Evolutionary conservation across 2,797 vertebrate genomes (phyloP).

Genomic region (Taenioides sp.): DNA sequence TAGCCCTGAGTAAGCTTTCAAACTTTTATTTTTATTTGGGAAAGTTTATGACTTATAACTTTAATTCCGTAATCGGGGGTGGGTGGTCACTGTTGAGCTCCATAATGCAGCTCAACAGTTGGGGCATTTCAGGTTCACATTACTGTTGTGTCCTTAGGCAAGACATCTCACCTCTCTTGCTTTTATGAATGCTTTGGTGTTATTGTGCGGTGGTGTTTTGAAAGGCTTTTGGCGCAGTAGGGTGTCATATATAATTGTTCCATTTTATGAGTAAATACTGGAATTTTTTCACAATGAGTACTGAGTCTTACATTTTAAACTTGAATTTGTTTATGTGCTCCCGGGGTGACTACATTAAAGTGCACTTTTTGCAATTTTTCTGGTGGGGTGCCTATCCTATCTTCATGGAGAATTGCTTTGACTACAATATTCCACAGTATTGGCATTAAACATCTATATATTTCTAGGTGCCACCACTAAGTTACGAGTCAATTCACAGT

Average conservation of each 20-base stretch:
- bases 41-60: too few relatives aligned
- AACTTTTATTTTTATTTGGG: too few relatives aligned
- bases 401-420: not conserved
- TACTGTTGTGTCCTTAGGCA: not conserved
- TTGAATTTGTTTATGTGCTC: not conserved
- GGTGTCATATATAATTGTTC: not conserved
- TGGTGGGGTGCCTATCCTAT: not conserved
- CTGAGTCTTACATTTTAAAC: not conserved
- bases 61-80: too few relatives aligned
- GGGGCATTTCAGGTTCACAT: not conserved
- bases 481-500: not conserved
- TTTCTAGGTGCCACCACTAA: not conserved
- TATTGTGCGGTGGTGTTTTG: too few relatives aligned
- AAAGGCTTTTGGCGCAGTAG: too few relatives aligned
- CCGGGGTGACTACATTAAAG: not conserved
- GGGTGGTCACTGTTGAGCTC: too few relatives aligned
- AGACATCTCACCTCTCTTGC: not conserved
- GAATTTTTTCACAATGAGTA: not conserved
- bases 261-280: not conserved
- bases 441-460: too few relatives aligned
- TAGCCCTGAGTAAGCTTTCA: too few relatives aligned
- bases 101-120: not conserved
- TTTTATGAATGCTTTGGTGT: too few relatives aligned
- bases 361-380: not conserved
- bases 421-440: not conserved